Evolutionary conservation across 2,888 invertebrate species (phyloP).

Genomic region (Drosophila sordidula): DNA sequence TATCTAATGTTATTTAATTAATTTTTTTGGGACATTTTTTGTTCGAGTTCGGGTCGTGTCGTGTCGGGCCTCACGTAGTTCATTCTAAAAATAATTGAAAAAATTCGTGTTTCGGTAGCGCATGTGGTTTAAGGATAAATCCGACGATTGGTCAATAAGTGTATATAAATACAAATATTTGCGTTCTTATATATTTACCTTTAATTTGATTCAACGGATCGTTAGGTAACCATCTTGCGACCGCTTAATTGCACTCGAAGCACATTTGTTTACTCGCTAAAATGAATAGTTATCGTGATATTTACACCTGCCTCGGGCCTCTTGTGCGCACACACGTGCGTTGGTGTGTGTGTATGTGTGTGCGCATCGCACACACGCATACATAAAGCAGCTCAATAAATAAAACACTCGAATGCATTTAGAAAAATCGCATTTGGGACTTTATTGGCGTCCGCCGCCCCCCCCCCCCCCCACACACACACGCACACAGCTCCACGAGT

Average conservation of each 20-base stretch:
- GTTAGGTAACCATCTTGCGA: conserved; percentile 23
- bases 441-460: conserved; percentile 40
- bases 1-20: too few relatives aligned
- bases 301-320: conserved; percentile 42
- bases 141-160: not conserved
- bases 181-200: not conserved
- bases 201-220: conserved; percentile 14
- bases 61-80: too few relatives aligned
- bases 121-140: not conserved
- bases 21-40: too few relatives aligned
- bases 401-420: conserved; percentile 75
- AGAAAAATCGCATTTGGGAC: conserved; percentile 72
- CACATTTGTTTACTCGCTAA: conserved; percentile 61
- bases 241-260: conserved; percentile 49
- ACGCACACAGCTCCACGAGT: not conserved
- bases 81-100: not conserved
- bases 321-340: not conserved
- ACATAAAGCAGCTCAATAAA: conserved; percentile 57
- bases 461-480: not conserved
- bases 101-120: not conserved
- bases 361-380: not conserved
- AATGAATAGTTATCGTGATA: conserved; percentile 60
- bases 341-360: not conserved
- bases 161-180: not conserved
- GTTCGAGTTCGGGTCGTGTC: too few relatives aligned